Evolutionary conservation across 92 coral and sea anemone genomes (phyloP).

Genomic region (Parazoanthus darwini): DNA sequence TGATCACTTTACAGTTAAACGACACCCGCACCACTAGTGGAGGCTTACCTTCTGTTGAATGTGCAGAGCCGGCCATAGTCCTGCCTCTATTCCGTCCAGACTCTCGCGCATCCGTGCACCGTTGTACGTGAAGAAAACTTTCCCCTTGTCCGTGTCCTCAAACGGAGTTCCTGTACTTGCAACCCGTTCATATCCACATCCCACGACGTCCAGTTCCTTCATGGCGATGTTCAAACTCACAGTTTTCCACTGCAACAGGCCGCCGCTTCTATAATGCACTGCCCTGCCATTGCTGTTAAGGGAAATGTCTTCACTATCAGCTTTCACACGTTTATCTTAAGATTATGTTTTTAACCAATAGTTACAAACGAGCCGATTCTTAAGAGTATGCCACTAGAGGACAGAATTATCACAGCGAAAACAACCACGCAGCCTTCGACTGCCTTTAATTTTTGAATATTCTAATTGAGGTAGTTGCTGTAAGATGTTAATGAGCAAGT

Average conservation of each 20-base stretch:
- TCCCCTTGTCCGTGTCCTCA: slow-evolving; percentile 64
- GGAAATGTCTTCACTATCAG: background rate
- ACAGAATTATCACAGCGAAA: too few relatives aligned
- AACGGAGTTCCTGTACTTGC: slow-evolving; percentile 5
- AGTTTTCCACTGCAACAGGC: slow-evolving; percentile 88
- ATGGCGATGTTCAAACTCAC: slow-evolving; percentile 71
- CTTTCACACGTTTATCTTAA: background rate
- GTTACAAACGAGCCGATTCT: background rate
- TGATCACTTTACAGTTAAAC: background rate
- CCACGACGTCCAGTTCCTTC: slow-evolving; percentile 79
- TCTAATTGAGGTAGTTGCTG: too few relatives aligned
- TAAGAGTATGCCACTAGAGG: too few relatives aligned
- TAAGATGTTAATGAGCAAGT: background rate
- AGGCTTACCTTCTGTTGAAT: slow-evolving; percentile 82
- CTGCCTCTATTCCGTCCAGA: slow-evolving; percentile 75
- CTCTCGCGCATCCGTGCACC: slow-evolving; percentile 77
- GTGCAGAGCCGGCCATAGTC: slow-evolving; percentile 92
- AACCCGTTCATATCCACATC: slow-evolving; percentile 85
- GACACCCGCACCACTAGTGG: background rate
- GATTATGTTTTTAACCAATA: background rate
- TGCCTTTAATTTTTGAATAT: too few relatives aligned
- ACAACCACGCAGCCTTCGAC: too few relatives aligned
- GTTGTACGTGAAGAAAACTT: slow-evolving; percentile 88
- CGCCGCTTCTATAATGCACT: slow-evolving; percentile 85
- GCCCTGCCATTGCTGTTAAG: slow-evolving; percentile 86